Conservation (phyloP, 2,113 vertebrate genomes). For the Macrotis lagotis region DNA sequence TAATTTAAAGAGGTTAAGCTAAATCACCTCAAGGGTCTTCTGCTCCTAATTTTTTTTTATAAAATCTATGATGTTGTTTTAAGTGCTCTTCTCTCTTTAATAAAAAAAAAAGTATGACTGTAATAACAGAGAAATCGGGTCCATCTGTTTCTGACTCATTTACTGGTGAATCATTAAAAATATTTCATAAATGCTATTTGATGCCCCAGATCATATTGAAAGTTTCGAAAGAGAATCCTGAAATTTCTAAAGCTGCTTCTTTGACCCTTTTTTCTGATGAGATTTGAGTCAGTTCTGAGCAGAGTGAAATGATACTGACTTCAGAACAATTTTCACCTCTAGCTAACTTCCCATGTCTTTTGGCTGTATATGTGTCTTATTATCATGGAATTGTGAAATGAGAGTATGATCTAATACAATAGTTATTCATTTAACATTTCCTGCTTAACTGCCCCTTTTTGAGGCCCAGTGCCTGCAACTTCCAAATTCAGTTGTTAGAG, state of each 20-base stretch:
- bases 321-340: background rate
- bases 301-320: conserved; percentile 27
- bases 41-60: background rate
- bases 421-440: conserved; percentile 56
- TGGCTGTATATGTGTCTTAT: conserved; percentile 39
- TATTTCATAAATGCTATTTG: conserved; percentile 43
- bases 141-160: conserved; percentile 14
- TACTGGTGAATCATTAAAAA: conserved; percentile 33
- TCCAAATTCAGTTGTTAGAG: conserved; percentile 53
- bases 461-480: background rate
- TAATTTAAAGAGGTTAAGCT: background rate
- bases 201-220: conserved; percentile 45
- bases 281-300: conserved; percentile 51
- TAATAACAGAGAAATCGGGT: conserved; percentile 49
- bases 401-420: conserved; percentile 60
- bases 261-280: conserved; percentile 30
- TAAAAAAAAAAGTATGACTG: conserved; percentile 12
- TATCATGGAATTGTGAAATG: conserved; percentile 57
- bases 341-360: conserved; percentile 33
- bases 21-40: background rate
- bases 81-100: conserved; percentile 47
- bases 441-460: conserved; percentile 53
- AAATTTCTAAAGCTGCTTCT: conserved; percentile 33
- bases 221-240: conserved; percentile 9
- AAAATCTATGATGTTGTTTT: conserved; percentile 23